phyloP scores from a whole-genome alignment of 2,888 invertebrate species.

The Philhelius pedissequus region DNA sequence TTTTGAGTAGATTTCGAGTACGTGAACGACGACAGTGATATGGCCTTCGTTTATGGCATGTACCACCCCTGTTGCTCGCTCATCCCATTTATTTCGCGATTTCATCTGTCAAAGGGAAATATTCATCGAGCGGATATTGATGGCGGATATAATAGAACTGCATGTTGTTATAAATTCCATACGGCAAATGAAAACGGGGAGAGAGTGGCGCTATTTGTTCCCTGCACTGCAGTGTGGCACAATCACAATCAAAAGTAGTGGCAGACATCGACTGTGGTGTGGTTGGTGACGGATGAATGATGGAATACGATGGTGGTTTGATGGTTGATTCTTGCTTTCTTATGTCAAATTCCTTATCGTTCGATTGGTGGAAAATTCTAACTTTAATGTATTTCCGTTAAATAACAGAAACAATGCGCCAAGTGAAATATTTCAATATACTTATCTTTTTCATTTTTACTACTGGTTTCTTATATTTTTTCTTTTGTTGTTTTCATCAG shows the following conservation, averaged over 20 bases:
- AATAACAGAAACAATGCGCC: slow-evolving; percentile 57
- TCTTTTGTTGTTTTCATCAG: neutral
- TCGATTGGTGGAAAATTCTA: slow-evolving; percentile 52
- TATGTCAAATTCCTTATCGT: neutral
- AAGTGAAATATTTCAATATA: slow-evolving; percentile 39
- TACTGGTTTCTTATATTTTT: neutral
- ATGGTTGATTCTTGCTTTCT: neutral
- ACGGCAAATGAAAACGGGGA: slow-evolving; percentile 38
- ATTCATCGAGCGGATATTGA: slow-evolving; percentile 68
- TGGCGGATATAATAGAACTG: slow-evolving; percentile 65
- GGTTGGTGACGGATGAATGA: neutral
- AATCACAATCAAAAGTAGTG: neutral
- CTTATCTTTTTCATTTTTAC: neutral
- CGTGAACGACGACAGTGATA: neutral
- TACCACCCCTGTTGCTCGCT: neutral
- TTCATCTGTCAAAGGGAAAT: slow-evolving; percentile 62
- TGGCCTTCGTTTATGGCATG: neutral
- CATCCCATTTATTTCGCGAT: neutral
- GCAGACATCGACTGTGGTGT: neutral
- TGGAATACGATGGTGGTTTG: no score
- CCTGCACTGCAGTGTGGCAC: slow-evolving; percentile 34
- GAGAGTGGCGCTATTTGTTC: neutral
- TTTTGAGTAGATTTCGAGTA: slow-evolving; percentile 17
- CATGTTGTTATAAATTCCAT: slow-evolving; percentile 64
- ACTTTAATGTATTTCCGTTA: slow-evolving; percentile 65